Conservation (phyloP, 2,888 invertebrate species). For the Drosophila fungiperda region DNA sequence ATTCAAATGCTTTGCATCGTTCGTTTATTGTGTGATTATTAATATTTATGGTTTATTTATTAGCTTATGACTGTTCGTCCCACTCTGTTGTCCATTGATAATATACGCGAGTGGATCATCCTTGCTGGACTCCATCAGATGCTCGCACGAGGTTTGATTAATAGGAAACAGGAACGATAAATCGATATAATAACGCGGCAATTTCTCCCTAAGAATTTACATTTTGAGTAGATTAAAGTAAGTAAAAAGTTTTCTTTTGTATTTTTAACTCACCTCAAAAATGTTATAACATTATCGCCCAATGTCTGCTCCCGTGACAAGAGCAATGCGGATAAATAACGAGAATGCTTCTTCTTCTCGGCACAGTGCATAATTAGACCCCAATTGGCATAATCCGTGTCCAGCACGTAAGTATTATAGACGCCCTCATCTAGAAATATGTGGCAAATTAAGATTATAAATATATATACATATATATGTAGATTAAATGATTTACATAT, state of each 20-base stretch:
- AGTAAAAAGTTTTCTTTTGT: not conserved
- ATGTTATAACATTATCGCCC: constrained; percentile 86
- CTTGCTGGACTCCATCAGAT: constrained; percentile 81
- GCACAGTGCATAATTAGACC: constrained; percentile 94
- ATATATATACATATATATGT: not conserved
- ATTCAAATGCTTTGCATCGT: constrained; percentile 4
- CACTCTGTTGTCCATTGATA: constrained; percentile 79
- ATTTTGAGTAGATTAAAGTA: not conserved
- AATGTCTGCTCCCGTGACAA: constrained; percentile 88
- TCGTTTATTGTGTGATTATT: constrained; percentile 11
- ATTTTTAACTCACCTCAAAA: constrained; percentile 74
- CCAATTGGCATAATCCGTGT: constrained; percentile 94
- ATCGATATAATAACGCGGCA: constrained; percentile 91
- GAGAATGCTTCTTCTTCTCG: constrained; percentile 91
- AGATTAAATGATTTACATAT: constrained; percentile 88
- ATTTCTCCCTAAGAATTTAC: constrained; percentile 79
- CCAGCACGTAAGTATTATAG: constrained; percentile 94
- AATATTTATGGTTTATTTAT: constrained; percentile 60
- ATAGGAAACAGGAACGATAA: constrained; percentile 93
- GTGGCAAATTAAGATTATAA: not conserved
- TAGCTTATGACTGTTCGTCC: constrained; percentile 77
- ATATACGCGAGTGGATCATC: constrained; percentile 84
- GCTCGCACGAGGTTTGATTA: constrained; percentile 88
- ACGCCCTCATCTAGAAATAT: constrained; percentile 90
- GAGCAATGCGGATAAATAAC: constrained; percentile 93